Percentiles rank a stretch among this genome's conserved stretches.
phyloP scores from a whole-genome alignment of 2,888 invertebrate species.

The Cantharis flavilabris region DNA sequence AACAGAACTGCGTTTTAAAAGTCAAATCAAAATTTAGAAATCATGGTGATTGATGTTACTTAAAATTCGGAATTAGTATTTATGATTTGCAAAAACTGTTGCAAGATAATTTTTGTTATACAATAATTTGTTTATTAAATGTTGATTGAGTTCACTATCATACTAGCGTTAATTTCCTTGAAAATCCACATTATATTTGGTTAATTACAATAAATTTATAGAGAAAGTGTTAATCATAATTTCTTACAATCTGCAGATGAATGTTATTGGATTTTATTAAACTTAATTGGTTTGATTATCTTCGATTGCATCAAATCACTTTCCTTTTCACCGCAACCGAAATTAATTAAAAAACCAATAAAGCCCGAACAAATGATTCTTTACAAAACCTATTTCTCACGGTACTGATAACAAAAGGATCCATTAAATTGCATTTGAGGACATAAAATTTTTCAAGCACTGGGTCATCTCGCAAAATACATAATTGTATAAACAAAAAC shows the following conservation, averaged over 20 bases:
- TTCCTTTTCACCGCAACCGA: not conserved
- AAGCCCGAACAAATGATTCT: not conserved
- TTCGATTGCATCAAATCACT: not conserved
- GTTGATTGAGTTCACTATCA: not conserved
- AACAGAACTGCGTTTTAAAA: not conserved
- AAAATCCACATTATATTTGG: not conserved
- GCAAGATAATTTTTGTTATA: not conserved
- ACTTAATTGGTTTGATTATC: not conserved
- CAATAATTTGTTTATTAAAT: not conserved
- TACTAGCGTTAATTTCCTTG: not conserved
- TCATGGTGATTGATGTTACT: not conserved
- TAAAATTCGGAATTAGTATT: not conserved
- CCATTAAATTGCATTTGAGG: not conserved
- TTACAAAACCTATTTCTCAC: not conserved
- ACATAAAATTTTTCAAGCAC: not conserved
- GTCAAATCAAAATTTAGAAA: not conserved
- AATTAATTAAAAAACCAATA: not conserved
- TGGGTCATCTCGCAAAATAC: not conserved
- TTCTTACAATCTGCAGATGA: not conserved
- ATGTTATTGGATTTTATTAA: not conserved
- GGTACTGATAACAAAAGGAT: not conserved
- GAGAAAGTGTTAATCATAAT: not conserved
- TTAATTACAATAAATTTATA: not conserved
- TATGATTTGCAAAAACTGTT: not conserved
- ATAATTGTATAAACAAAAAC: not conserved